Conservation (phyloP, 2,797 vertebrate genomes). For the Microctenopoma stevenorrisi region DNA sequence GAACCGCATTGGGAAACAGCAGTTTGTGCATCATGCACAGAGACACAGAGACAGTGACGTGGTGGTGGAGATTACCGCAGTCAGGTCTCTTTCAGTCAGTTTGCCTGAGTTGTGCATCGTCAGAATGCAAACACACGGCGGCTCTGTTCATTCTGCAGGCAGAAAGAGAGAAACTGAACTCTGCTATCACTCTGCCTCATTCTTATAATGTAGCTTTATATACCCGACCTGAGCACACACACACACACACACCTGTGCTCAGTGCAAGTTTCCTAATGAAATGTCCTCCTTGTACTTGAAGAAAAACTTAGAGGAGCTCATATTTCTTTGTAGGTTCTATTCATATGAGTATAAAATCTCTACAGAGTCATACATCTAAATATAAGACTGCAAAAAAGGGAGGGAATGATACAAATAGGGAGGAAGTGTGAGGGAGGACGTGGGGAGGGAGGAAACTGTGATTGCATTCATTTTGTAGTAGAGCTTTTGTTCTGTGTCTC, state of each 20-base stretch:
- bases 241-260: conserved; percentile 17
- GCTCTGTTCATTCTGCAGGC: conserved; percentile 18
- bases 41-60: conserved; percentile 14
- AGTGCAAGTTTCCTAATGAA: conserved; percentile 33
- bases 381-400: conserved; percentile 25
- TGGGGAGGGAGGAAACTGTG: conserved; percentile 17
- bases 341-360: conserved; percentile 46
- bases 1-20: conserved; percentile 15
- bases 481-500: conserved; percentile 54
- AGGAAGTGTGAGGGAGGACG: background rate
- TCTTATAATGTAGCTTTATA: conserved; percentile 14
- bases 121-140: background rate
- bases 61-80: conserved; percentile 28
- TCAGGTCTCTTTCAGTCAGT: conserved; percentile 5
- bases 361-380: conserved; percentile 54
- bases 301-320: conserved; percentile 42
- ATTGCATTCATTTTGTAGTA: conserved; percentile 56
- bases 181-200: background rate
- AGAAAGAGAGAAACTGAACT: background rate
- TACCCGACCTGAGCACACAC: background rate
- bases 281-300: conserved; percentile 39
- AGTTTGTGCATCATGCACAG: background rate
- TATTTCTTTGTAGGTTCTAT: conserved; percentile 41
- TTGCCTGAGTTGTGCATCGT: background rate
- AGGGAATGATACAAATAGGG: conserved; percentile 30